phyloP scores from a whole-genome alignment of 37 sponge, comb jelly and placozoan genomes.

The Agelas oroides region DNA sequence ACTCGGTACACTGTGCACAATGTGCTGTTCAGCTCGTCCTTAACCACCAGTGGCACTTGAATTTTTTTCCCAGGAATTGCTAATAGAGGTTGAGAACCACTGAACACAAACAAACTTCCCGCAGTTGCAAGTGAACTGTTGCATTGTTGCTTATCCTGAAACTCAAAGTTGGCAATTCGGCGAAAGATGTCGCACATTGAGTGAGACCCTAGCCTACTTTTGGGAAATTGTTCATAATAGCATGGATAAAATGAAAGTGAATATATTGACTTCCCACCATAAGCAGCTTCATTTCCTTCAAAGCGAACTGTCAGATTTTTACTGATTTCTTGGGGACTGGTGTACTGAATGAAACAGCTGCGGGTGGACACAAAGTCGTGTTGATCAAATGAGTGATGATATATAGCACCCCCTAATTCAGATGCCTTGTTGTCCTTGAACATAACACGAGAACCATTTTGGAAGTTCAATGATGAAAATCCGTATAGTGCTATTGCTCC shows the following conservation, averaged over 20 bases:
- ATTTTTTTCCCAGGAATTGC: conserved; percentile 18
- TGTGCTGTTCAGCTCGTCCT: neutral
- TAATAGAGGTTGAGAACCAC: neutral
- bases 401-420: conserved; percentile 48
- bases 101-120: neutral
- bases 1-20: neutral
- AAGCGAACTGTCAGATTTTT: conserved; percentile 21
- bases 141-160: neutral
- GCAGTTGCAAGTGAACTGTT: conserved; percentile 27
- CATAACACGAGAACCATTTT: neutral
- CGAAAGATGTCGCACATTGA: neutral
- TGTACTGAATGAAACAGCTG: conserved; percentile 48
- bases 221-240: conserved; percentile 6
- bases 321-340: neutral
- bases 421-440: conserved; percentile 29
- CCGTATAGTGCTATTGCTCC: conserved; percentile 46
- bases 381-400: neutral
- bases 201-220: neutral
- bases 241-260: conserved; percentile 7
- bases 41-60: neutral
- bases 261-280: conserved; percentile 16
- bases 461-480: conserved; percentile 2
- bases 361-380: conserved; percentile 35
- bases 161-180: neutral
- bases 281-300: conserved; percentile 18